Evolutionary conservation across 1,140 invertebrate genomes (phyloP), one percentile per base, ranked within the genome.

Genomic region (Matsumurasca onukii): DNA sequence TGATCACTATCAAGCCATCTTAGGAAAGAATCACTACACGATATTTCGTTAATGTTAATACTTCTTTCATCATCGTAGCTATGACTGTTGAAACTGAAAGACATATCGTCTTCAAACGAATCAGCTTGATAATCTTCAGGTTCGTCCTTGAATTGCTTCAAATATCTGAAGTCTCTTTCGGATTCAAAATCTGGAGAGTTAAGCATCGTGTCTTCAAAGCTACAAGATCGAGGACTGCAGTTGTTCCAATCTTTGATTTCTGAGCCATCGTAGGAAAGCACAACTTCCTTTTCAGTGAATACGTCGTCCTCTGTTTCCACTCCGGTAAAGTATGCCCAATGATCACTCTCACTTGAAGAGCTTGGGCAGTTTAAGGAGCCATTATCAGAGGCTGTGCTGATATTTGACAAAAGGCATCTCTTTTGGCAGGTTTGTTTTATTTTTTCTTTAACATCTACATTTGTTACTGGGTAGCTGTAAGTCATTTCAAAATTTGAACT

Each of bases 31-130:
- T 65, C 62, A 13, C 24, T 59, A 59, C 55, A 59, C 13, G 13
- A 27, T 27, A 59, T 59, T n/a, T 59, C 55, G 55, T 59, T 59
- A 27, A 59, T 59, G 55, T 59, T 59, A 27, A 59, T 59, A n/a
- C 30, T 59, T 59, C 13, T 59, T 27, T 27, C 55, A 3, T 59
- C 55, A 9, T 59, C 55, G 22, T 29, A 5, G 5, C 5, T 17
- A 39, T 39, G 5, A n/a, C 34, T 39, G 34, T 39, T 39, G 5
- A 39, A 9, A 9, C 34, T 9, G 34, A 39, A 39, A 17, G 34
- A 39, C 17, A 39, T 9, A 9, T 39, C 34, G 17, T 39, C 17
- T 5, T 5, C 34, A 39, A 39, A 39, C 17, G 34, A 39, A 39
- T 39, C 34, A 9, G 34, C 5, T 5, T 5, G 5, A 39, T 39